Evolutionary conservation across 2,888 invertebrate genomes (phyloP).

Genomic region (Oxystoma pomonae): DNA sequence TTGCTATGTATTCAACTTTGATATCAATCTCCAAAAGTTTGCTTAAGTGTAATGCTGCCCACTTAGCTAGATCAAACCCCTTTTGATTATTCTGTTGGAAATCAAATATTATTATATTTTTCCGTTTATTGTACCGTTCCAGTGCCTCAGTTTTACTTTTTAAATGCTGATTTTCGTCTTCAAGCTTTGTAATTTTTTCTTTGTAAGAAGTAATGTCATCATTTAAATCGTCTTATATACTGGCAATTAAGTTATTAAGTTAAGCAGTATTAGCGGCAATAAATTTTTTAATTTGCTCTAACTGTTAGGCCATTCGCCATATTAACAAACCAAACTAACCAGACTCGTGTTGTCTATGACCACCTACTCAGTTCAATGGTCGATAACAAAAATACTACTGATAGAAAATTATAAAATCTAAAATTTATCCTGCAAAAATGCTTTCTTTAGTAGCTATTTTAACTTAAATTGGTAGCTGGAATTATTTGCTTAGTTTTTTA

Average conservation of each 20-base stretch:
- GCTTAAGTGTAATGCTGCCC: not conserved
- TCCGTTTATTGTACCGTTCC: not conserved
- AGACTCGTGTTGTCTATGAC: not conserved
- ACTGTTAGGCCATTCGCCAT: not conserved
- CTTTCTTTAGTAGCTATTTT: no score
- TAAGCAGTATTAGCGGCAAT: not conserved
- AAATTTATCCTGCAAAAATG: no score
- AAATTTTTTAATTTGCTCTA: not conserved
- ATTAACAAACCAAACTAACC: not conserved
- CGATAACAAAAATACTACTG: no score
- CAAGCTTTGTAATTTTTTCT: not conserved
- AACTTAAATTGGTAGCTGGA: no score
- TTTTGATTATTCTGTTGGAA: not conserved
- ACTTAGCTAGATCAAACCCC: not conserved
- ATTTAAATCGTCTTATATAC: not conserved
- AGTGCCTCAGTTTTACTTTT: not conserved
- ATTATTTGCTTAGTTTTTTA: no score
- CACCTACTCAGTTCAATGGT: not conserved
- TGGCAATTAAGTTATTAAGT: not conserved
- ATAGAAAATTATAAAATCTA: no score
- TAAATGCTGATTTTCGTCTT: not conserved
- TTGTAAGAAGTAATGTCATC: no score
- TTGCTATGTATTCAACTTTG: not conserved
- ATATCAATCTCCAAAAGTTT: not conserved
- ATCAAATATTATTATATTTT: not conserved